A percentile compares a stretch with the other conserved stretches of the same genome.
Evolutionary conservation across 2,888 invertebrate species (phyloP).

Genomic region (Metalampra italica): DNA sequence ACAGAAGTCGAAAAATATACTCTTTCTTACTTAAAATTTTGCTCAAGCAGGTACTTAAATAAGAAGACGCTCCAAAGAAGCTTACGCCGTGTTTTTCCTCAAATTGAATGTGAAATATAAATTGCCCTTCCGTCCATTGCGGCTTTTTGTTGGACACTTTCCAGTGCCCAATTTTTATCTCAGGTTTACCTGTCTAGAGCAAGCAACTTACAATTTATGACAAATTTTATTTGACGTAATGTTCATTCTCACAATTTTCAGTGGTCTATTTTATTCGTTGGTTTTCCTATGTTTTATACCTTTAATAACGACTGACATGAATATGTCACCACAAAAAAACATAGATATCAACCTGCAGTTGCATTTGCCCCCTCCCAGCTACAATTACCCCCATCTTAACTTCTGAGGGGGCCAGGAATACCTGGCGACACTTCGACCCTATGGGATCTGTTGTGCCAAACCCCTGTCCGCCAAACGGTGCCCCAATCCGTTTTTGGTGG

Average conservation of each 20-base stretch:
- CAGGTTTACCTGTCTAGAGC: constrained; percentile 31
- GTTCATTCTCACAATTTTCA: constrained; percentile 2
- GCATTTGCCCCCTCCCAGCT: too few species aligned
- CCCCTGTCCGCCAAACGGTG: too few species aligned
- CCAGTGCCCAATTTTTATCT: constrained; percentile 45
- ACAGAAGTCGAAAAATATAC: too few species aligned
- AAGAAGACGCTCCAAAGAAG: constrained; percentile 27
- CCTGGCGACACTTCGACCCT: too few species aligned
- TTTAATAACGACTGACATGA: too few species aligned
- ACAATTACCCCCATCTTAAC: too few species aligned
- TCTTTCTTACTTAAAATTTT: background rate
- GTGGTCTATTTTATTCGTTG: background rate
- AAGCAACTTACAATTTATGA: constrained; percentile 32
- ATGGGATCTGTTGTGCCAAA: too few species aligned
- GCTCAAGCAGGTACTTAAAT: constrained; percentile 2
- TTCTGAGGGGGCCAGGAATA: too few species aligned
- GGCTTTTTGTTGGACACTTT: constrained; percentile 38
- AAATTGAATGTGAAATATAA: constrained; percentile 53
- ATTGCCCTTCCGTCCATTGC: constrained; percentile 28
- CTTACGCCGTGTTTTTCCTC: constrained; percentile 34
- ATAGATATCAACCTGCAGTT: too few species aligned
- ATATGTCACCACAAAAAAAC: too few species aligned
- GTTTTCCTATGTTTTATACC: too few species aligned
- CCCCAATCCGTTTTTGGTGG: too few species aligned
- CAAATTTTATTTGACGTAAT: constrained; percentile 23